These are phyloP conservation scores for Lutraria rhynchaena DNA, from an alignment of 1,140 invertebrate species.

Conservation along the genomic window DNA sequence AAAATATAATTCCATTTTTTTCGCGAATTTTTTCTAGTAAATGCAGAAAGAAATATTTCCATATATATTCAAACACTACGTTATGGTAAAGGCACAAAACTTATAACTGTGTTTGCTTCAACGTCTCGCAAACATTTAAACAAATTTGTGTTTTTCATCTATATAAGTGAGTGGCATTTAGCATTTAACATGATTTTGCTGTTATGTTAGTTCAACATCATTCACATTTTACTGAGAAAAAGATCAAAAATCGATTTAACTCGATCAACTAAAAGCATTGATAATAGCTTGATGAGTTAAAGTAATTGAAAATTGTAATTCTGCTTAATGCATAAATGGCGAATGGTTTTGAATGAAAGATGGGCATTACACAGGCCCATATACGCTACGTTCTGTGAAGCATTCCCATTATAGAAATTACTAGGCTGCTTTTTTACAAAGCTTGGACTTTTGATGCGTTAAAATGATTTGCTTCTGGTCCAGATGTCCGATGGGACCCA, in stretches of 20 bases:
- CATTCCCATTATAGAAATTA: conserved; percentile 58
- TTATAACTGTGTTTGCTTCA: neutral
- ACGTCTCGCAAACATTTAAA: conserved; percentile 54
- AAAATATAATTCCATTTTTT: too few relatives aligned
- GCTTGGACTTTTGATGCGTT: conserved; percentile 17
- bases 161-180: conserved; percentile 55
- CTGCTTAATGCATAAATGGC: conserved; percentile 61
- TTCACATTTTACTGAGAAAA: conserved; percentile 61
- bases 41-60: too few relatives aligned
- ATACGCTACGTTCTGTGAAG: neutral
- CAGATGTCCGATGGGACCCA: neutral
- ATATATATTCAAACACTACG: too few relatives aligned
- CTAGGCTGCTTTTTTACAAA: conserved; percentile 16
- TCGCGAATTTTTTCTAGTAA: too few relatives aligned
- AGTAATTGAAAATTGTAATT: conserved; percentile 66
- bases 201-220: conserved; percentile 58
- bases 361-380: neutral
- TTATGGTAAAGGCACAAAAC: too few relatives aligned
- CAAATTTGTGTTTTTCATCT: conserved; percentile 59
- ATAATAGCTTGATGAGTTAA: conserved; percentile 61
- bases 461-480: conserved; percentile 19
- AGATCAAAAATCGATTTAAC: conserved; percentile 65
- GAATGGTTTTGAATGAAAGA: conserved; percentile 24
- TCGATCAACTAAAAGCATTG: conserved; percentile 61
- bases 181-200: conserved; percentile 64